Evolutionary conservation across 2,113 vertebrate species (phyloP), one percentile per base, ranked within the genome.

Genomic region (Symphodus melops): DNA sequence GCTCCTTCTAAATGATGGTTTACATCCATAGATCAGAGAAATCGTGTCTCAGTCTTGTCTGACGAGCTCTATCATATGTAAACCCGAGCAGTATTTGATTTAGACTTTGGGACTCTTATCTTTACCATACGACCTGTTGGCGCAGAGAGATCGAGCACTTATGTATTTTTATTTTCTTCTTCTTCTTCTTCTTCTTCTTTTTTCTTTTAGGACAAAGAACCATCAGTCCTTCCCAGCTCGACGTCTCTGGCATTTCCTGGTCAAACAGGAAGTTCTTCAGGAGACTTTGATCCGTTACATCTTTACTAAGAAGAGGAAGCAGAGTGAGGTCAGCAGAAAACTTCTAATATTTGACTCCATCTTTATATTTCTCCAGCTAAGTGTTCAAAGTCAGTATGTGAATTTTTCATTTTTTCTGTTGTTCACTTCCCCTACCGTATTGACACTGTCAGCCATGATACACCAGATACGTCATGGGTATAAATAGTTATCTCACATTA

Each of bases 261-360:
- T 99, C 73, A 98, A 99, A 91, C 97, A 99, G 91, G 98, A 99
- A 82, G 86, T 97, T 71, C 95, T 99, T 71, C 97, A 98, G 79
- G 98, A 99, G 69, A 96, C 95, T 23, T 95, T 99, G 81, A 96
- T 99, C 81, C 96, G 97, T 90, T 99, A 98, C 12, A 98, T 98
- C 89, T 99, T 99, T 78, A 99, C 97, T 6, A 99, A 99, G 93
- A 99, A 97, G 91, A 96, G 97, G 92, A 99, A 97, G 85, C 97
- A 98, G 93, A 95, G 97, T 90, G 98, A 99, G 97, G 97, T 99
- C 95, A 94, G 91, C 23, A 14, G 36, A 36, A 19, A 6, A 33
- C 28, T 28, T 28, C 28, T 28, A 28, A 28, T 28, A 3, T 33
- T 33, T 33, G 3, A 33, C 28, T 33, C 4, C 28, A 33, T 33